A percentile compares a stretch with the other conserved stretches of the same genome.
Evolutionary conservation across 2,797 vertebrate species (phyloP).

Genomic region (Muscicapa comitata): DNA sequence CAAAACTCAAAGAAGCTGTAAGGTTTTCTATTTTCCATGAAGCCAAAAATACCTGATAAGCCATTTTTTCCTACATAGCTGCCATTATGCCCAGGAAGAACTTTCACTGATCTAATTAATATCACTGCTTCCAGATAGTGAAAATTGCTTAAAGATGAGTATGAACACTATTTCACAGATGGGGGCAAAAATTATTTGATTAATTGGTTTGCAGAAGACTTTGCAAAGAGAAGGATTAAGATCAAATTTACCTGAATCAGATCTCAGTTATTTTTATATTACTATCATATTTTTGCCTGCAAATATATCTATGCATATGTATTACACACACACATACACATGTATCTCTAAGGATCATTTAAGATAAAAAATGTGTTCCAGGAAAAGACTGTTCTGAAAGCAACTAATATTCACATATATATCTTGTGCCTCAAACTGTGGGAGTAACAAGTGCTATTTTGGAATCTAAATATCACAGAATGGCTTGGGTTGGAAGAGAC

Average conservation of each 20-base stretch:
- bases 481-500: background rate
- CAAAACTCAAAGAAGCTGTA: constrained; percentile 44
- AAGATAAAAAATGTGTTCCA: background rate
- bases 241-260: background rate
- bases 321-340: background rate
- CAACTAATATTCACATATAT: background rate
- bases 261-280: background rate
- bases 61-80: background rate
- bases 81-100: background rate
- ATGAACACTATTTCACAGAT: background rate
- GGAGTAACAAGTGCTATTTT: background rate
- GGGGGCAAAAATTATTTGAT: background rate
- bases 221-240: background rate
- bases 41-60: constrained; percentile 55
- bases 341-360: background rate
- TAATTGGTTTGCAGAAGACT: background rate
- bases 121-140: background rate
- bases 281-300: background rate
- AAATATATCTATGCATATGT: background rate
- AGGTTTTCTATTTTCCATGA: background rate
- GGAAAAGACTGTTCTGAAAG: background rate
- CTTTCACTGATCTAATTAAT: constrained; percentile 3
- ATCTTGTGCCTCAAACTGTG: background rate
- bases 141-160: background rate
- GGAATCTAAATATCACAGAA: background rate